Percentiles rank a stretch among this genome's conserved stretches.
phyloP scores from a whole-genome alignment of 2,888 invertebrate genomes.

The Macrostomum cliftonense region DNA sequence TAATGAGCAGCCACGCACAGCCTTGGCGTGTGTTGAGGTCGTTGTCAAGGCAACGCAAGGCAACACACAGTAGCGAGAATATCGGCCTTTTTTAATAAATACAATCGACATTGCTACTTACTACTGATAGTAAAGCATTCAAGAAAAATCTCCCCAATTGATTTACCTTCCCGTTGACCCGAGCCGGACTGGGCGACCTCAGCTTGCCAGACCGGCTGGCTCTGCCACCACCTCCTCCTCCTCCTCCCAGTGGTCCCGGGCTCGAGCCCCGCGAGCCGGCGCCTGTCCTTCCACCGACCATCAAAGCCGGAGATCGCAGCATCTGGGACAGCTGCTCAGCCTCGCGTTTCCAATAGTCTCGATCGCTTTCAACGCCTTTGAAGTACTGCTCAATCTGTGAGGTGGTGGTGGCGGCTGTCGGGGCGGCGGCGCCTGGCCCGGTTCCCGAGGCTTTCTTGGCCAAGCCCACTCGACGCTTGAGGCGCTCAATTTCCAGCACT shows the following conservation, averaged over 20 bases:
- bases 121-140: too few relatives aligned
- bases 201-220: not conserved
- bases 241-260: too few relatives aligned
- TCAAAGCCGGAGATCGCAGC: slow-evolving; percentile 10
- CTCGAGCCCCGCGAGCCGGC: not conserved
- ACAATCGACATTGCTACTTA: too few relatives aligned
- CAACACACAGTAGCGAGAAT: too few relatives aligned
- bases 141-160: too few relatives aligned
- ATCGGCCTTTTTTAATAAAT: too few relatives aligned
- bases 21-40: too few relatives aligned
- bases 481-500: slow-evolving; percentile 35
- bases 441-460: slow-evolving; percentile 22
- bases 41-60: too few relatives aligned
- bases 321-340: slow-evolving; percentile 25
- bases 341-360: slow-evolving; percentile 35
- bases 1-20: too few relatives aligned
- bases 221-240: not conserved
- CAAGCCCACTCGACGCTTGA: slow-evolving; percentile 19
- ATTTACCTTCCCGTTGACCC: too few relatives aligned
- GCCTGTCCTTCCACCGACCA: not conserved
- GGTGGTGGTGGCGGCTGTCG: not conserved
- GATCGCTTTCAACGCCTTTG: slow-evolving; percentile 16
- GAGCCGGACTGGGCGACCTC: not conserved
- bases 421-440: too few relatives aligned
- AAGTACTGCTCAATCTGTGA: slow-evolving; percentile 9